Base-by-base conservation (phyloP, 2,888 invertebrate species). In the Kryphioiulus occultus region DNA sequence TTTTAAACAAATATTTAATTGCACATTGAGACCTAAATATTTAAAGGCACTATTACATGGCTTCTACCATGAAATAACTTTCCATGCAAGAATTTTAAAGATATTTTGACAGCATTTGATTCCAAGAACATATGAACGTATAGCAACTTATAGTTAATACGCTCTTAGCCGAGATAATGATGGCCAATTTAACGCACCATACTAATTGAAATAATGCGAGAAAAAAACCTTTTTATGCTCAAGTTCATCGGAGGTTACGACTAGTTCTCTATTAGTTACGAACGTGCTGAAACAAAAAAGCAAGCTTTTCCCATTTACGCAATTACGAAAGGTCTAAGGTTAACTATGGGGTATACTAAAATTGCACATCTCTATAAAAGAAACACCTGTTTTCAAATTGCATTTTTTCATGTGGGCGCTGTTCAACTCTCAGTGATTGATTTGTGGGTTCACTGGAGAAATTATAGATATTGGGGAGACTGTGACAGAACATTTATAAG, bases 321-420 rank as follows among this genome's bases (percentile, higher is more conserved):
- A 85, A 85, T 85, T 85, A 85, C 26, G 15, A 42, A 85, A 85
- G 85, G 85, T 85, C 85, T 39, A 9, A 39, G 85, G 85, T 85
- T 85, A 85, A 85, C 85, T 15, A 85, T 85, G 35, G 85, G 44
- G 85, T 85, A 17, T 85, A 44, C 85, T 42, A 35, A 44, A 44
- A 39, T 39, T 26, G 22, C 19, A 85, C 85, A n/a, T 85, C 85
- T 85, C 44, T 85, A 85, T 85, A 44, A 85, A 84, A 39, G 85
- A 44, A 42, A 78, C 30, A 78, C 78, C 78, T 85, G 44, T 39
- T 85, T 85, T 39, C n/a, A 85, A 85, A 85, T 85, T 85, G 15
- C 85, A 30, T 78, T 78, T 78, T 78, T 59, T 44, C 4, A 78
- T 30, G 12, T 78, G 78, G 78, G 15, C 78, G 78, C 78, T 59